Evolutionary conservation across 2,113 vertebrate species (phyloP).

Genomic region (Sminthopsis crassicaudata): DNA sequence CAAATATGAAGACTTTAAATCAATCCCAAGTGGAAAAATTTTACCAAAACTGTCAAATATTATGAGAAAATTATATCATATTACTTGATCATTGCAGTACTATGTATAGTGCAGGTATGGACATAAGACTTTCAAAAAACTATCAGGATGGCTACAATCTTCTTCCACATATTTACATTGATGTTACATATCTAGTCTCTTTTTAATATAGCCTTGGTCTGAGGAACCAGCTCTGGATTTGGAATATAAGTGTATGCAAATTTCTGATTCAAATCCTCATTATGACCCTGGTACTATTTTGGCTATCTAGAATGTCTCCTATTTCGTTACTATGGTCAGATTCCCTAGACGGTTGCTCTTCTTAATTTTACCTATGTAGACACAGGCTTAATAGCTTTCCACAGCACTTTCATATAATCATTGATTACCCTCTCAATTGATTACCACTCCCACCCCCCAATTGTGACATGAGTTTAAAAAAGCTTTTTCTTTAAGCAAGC

Average conservation of each 20-base stretch:
- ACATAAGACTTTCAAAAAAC: background rate
- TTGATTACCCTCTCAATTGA: background rate
- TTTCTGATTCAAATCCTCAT: constrained; percentile 6
- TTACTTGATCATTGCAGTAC: background rate
- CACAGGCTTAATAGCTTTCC: background rate
- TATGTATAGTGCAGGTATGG: background rate
- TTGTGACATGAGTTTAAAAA: constrained; percentile 32
- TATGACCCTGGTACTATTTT: background rate
- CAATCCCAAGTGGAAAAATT: constrained; percentile 26
- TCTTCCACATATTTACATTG: constrained; percentile 18
- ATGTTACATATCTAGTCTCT: constrained; percentile 22
- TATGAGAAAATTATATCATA: background rate
- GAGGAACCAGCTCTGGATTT: constrained; percentile 9
- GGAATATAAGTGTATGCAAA: background rate
- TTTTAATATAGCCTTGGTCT: background rate
- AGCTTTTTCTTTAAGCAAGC: constrained; percentile 35
- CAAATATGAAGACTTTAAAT: background rate
- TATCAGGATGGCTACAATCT: background rate
- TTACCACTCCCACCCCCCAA: background rate
- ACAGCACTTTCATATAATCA: background rate
- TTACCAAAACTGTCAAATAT: constrained; percentile 1
- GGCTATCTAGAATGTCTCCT: constrained; percentile 29
- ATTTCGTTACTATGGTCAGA: background rate
- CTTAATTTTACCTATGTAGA: background rate
- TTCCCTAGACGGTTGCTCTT: background rate